Percentiles rank a stretch among this genome's conserved stretches.
These are phyloP conservation scores for Agrilus planipennis DNA, from an alignment of 1,140 invertebrate genomes.

Conservation along the genomic window DNA sequence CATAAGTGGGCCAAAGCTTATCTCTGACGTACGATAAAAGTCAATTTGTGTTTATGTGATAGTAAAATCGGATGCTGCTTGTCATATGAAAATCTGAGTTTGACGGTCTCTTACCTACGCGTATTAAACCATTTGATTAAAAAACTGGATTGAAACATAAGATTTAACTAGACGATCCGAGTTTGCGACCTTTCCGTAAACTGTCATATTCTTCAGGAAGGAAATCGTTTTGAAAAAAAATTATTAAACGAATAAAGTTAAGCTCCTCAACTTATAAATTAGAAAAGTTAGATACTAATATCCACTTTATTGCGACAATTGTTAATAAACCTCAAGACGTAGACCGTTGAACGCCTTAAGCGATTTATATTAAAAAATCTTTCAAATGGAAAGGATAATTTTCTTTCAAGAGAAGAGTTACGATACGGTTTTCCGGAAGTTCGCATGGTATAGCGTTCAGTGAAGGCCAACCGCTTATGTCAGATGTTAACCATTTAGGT, in stretches of 20 bases:
- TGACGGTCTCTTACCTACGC: constrained; percentile 31
- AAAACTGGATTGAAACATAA: constrained; percentile 25
- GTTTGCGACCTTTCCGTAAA: too few species aligned
- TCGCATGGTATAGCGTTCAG: background rate
- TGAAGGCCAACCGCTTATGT: background rate
- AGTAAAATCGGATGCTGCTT: constrained; percentile 26
- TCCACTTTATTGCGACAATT: background rate
- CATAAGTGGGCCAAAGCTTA: background rate
- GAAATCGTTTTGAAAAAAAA: too few species aligned
- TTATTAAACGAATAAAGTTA: too few species aligned
- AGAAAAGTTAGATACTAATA: too few species aligned
- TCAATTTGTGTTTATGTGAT: constrained; percentile 16
- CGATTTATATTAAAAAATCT: background rate
- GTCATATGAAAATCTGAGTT: constrained; percentile 16
- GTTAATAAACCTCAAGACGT: background rate
- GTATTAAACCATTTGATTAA: constrained; percentile 25
- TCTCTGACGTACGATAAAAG: constrained; percentile 1
- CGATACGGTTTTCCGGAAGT: background rate
- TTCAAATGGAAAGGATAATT: background rate
- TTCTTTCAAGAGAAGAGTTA: background rate
- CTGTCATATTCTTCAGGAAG: too few species aligned
- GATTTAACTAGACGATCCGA: too few species aligned
- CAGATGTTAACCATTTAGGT: constrained; percentile 10
- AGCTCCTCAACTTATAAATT: too few species aligned
- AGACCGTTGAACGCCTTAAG: too few species aligned